These are phyloP conservation scores for Pterostichus niger DNA, from an alignment of 2,888 invertebrate species.

Conservation along the genomic window DNA sequence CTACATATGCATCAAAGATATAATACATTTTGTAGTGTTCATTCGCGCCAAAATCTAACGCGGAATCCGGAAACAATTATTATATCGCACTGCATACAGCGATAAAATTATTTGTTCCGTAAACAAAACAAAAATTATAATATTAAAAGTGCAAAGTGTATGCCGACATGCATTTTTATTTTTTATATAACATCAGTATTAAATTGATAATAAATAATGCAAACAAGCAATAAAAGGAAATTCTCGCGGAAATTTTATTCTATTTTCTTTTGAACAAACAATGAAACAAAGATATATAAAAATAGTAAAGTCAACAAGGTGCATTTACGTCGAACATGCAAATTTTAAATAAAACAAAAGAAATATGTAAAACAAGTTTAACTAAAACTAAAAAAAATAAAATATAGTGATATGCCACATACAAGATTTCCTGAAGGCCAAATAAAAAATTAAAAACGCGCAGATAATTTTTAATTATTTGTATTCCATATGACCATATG, in stretches of 20 bases:
- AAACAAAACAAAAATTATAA: background rate
- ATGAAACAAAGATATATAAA: background rate
- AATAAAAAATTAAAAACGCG: slow-evolving; percentile 2
- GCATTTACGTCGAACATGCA: slow-evolving; percentile 14
- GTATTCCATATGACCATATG: background rate
- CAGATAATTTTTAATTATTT: slow-evolving; percentile 8
- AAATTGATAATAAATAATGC: too few relatives aligned
- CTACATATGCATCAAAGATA: background rate
- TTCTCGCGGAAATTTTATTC: too few relatives aligned
- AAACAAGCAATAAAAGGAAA: too few relatives aligned
- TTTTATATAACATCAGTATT: too few relatives aligned
- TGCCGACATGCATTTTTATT: too few relatives aligned
- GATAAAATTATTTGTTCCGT: background rate
- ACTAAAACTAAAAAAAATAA: background rate
- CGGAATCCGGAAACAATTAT: slow-evolving; percentile 4
- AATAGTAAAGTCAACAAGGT: slow-evolving; percentile 29
- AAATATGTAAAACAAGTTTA: slow-evolving; percentile 6
- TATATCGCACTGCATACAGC: background rate
- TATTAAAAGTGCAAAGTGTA: too few relatives aligned
- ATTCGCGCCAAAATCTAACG: background rate
- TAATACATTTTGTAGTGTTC: too few relatives aligned
- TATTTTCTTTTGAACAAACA: too few relatives aligned
- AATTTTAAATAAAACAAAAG: slow-evolving; percentile 47
- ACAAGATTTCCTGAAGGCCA: slow-evolving; percentile 23
- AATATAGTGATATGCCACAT: background rate